Conservation (phyloP, 1,140 invertebrate genomes). For the Sipha flava region DNA sequence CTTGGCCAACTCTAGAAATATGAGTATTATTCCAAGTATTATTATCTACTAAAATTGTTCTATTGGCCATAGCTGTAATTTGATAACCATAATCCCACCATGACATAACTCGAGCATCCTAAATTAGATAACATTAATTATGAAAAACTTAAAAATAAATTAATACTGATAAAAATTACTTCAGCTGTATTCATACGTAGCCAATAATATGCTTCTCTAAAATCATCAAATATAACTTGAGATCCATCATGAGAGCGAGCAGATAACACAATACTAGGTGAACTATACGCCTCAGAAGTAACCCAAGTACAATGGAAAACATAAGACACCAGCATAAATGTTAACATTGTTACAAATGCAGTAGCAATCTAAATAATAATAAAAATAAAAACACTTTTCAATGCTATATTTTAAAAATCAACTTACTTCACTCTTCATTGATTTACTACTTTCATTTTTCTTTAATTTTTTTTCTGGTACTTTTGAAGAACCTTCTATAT, state of each 20-base stretch:
- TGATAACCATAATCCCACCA: slow-evolving; percentile 99
- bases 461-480: slow-evolving; percentile 54
- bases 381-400: not conserved
- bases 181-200: slow-evolving; percentile 92
- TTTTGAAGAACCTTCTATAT: slow-evolving; percentile 52
- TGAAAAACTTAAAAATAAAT: not conserved
- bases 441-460: slow-evolving; percentile 69
- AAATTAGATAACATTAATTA: slow-evolving; percentile 34
- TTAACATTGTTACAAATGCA: slow-evolving; percentile 75
- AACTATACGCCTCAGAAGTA: slow-evolving; percentile 96
- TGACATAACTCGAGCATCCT: slow-evolving; percentile 94
- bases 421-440: slow-evolving; percentile 75
- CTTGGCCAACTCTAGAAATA: slow-evolving; percentile 92
- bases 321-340: slow-evolving; percentile 79
- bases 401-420: not conserved
- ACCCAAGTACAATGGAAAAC: slow-evolving; percentile 98
- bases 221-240: slow-evolving; percentile 94
- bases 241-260: slow-evolving; percentile 87
- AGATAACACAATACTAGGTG: slow-evolving; percentile 94
- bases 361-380: slow-evolving; percentile 61
- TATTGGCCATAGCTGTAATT: slow-evolving; percentile 97
- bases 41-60: slow-evolving; percentile 97
- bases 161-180: slow-evolving; percentile 43
- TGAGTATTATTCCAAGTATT: slow-evolving; percentile 99
- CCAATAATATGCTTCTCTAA: slow-evolving; percentile 97